Evolutionary conservation across 2,888 invertebrate genomes (phyloP), one percentile per base, ranked within the genome.

Genomic region (Dryococelus australis): DNA sequence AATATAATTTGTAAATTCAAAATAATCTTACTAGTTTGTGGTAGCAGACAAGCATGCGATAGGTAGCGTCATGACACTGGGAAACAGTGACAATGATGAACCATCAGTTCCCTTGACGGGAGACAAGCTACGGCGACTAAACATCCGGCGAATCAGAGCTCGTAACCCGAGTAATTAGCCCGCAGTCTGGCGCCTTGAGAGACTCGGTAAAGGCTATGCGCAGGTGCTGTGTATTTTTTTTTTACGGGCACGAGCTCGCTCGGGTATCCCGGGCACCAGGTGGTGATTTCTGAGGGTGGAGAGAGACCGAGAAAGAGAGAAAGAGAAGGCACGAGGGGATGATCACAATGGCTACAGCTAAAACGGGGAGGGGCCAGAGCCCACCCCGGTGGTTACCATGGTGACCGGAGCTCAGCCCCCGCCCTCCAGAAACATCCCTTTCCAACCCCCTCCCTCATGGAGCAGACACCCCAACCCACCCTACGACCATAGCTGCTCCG

Each of bases 281-380:
- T 65, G 65, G 65, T 10, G 65, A 20, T n/a, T 47, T 47, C 65
- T 3, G 65, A 16, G 65, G 65, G 16, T 47, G 47, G 47, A 16
- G 47, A 16, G 47, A 16, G 47, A 16, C 16, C 8, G 47, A 0
- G 47, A 47, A 47, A 24, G 20, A 65, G 65, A 16, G 65, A 65
- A 65, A 20, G 65, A 16, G 65, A 20, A 65, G n/a, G 20, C 8
- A 2, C 8, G 65, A 20, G 65, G 83, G 83, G 83, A 83, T 83
- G 43, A 83, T 83, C 83, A 83, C 83, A 83, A 83, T 83, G 83
- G 83, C 83, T 24, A 35, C 83, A 35, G 43, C 35, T 28, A 83
- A 43, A 35, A 43, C 35, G 43, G 83, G 83, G 83, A 83, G 83
- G 83, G 83, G 83, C 83, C 24, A 35, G 43, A 83, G 83, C 83